Percentiles rank a stretch among this genome's conserved stretches.
Conservation (phyloP, 2,797 vertebrate genomes). For the Trachops cirrhosus region DNA sequence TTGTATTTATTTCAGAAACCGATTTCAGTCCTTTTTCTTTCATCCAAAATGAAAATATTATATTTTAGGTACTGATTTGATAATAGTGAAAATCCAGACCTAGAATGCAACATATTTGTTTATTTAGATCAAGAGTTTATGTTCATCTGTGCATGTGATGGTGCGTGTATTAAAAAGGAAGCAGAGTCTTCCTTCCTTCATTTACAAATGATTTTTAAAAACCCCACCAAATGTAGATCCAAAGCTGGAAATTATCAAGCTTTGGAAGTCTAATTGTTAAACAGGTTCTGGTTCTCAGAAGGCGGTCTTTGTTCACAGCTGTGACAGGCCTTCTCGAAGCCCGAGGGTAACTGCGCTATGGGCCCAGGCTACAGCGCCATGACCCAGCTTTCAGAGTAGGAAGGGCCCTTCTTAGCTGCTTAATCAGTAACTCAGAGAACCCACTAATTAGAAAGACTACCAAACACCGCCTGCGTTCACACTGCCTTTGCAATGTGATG, state of each 20-base stretch:
- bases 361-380: not conserved
- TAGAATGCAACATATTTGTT: not conserved
- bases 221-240: not conserved
- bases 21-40: slow-evolving; percentile 31
- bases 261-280: not conserved
- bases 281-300: not conserved
- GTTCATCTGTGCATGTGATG: not conserved
- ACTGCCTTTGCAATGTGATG: not conserved
- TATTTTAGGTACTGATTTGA: slow-evolving; percentile 20
- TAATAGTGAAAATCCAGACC: not conserved
- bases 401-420: not conserved
- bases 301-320: not conserved
- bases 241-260: not conserved
- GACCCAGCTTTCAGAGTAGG: not conserved
- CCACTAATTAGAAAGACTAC: not conserved
- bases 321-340: not conserved
- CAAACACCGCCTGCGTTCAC: not conserved
- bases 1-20: slow-evolving; percentile 20
- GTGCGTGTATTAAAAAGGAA: not conserved
- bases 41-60: not conserved
- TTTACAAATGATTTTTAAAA: not conserved
- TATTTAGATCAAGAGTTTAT: not conserved
- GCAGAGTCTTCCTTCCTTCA: not conserved
- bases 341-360: not conserved
- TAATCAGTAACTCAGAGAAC: not conserved